Base-by-base conservation (phyloP, 2,797 vertebrate genomes). In the Hoplostethus atlanticus region DNA sequence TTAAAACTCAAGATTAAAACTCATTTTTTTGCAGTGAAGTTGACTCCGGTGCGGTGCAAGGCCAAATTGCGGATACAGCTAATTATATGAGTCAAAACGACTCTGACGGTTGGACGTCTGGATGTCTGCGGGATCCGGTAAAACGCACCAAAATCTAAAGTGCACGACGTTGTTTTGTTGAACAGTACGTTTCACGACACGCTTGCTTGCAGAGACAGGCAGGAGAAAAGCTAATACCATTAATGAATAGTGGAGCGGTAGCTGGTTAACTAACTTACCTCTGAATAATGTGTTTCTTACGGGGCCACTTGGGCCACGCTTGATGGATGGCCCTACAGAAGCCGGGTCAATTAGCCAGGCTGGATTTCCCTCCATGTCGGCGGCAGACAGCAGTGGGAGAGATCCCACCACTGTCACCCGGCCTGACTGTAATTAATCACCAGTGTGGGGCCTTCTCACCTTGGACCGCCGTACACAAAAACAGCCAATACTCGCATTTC, bases 271-370 rank as follows among this genome's bases (percentile, higher is more conserved):
- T 90, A 89, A 92, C 92, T 92, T 91, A 91, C 87, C 91, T 89
- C 90, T 90, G 89, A 91, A 91, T 93, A 93, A 94, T 91, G 90
- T 84, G 92, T 85, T 90, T 91, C 89, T 91, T 91, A 81, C 78
- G 75, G 91, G 91, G 87, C 84, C 83, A 78, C 89, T 83, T 59
- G 79, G 91, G 87, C 90, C 87, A 83, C 73, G 64, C 51, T 84
- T 95, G 94, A 95, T 95, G 92, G 94, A 95, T 95, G 92, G 89
- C 87, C 93, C 89, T 92, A 94, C 93, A 93, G 93, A 90, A 93
- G 92, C 85, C 80, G 79, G 93, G 93, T 95, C 93, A 95, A 95
- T 95, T 95, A 94, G 91, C 93, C 89, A 34, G 78, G 71, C 89
- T 84, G 90, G 80, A 72, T 86, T 91, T 89, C 80, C 89, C 91